Evolutionary conservation across 2,113 vertebrate species (phyloP).

Genomic region (Alouatta palliata): DNA sequence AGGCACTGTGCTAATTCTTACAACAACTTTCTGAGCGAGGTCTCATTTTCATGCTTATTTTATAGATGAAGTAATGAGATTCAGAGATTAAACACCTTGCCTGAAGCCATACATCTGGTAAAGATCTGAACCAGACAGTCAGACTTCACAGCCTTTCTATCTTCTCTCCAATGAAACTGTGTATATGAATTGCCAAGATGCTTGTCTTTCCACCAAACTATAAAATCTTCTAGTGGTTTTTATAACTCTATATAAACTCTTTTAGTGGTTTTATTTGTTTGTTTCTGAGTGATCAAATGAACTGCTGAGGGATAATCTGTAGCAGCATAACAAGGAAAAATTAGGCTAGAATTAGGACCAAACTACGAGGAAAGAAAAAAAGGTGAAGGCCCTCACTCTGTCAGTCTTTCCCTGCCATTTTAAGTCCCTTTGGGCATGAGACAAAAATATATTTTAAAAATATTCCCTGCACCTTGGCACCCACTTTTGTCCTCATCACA

Average conservation of each 20-base stretch:
- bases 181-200: not conserved
- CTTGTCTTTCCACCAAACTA: not conserved
- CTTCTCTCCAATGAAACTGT: not conserved
- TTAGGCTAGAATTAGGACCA: not conserved
- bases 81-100: not conserved
- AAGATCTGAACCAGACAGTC: not conserved
- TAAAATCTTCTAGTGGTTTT: not conserved
- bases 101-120: not conserved
- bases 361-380: not conserved
- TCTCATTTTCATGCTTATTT: not conserved
- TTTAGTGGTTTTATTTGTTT: not conserved
- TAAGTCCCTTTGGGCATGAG: constrained; percentile 38
- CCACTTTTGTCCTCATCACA: constrained; percentile 16
- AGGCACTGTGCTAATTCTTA: not conserved
- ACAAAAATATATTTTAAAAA: not conserved
- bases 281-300: not conserved
- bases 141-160: not conserved
- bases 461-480: not conserved
- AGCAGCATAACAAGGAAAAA: not conserved
- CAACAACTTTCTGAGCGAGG: not conserved
- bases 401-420: not conserved
- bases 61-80: not conserved
- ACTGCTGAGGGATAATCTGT: not conserved
- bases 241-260: not conserved
- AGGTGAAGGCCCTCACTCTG: not conserved